Conservation (phyloP, 1,140 invertebrate species). For the Heliconius nattereri region DNA sequence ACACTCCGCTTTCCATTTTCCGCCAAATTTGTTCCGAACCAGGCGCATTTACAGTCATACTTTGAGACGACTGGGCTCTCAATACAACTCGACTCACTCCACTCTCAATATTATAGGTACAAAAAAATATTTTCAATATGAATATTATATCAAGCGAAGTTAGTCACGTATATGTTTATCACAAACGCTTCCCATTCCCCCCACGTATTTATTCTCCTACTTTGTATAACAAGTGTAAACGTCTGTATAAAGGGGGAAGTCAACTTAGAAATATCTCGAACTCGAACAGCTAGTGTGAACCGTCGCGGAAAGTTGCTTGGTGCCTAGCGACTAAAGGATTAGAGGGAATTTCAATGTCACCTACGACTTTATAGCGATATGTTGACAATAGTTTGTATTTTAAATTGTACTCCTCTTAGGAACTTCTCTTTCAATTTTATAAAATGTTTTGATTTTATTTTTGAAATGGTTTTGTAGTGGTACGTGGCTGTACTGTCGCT, state of each 20-base stretch:
- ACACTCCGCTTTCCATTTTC: too few species aligned
- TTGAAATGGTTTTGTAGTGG: neutral
- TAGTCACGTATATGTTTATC: conserved; percentile 34
- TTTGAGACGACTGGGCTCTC: too few species aligned
- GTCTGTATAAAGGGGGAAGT: conserved; percentile 42
- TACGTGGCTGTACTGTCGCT: too few species aligned
- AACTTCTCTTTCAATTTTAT: neutral
- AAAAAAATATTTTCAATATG: neutral
- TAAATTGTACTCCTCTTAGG: neutral
- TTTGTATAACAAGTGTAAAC: conserved; percentile 42
- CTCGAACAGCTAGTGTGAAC: conserved; percentile 41
- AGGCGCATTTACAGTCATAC: too few species aligned
- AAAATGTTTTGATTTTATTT: neutral
- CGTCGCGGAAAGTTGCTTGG: conserved; percentile 47
- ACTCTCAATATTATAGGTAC: neutral
- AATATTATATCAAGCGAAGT: conserved; percentile 11
- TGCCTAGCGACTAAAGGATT: conserved; percentile 31
- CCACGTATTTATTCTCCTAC: conserved; percentile 41
- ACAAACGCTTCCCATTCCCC: conserved; percentile 33
- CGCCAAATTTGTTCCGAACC: too few species aligned
- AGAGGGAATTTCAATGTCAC: conserved; percentile 54
- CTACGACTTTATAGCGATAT: conserved; percentile 34
- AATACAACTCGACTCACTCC: too few species aligned
- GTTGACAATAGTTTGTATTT: neutral
- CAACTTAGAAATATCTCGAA: conserved; percentile 42